phyloP scores from a whole-genome alignment of 2,797 vertebrate genomes.

The Smutsia gigantea region DNA sequence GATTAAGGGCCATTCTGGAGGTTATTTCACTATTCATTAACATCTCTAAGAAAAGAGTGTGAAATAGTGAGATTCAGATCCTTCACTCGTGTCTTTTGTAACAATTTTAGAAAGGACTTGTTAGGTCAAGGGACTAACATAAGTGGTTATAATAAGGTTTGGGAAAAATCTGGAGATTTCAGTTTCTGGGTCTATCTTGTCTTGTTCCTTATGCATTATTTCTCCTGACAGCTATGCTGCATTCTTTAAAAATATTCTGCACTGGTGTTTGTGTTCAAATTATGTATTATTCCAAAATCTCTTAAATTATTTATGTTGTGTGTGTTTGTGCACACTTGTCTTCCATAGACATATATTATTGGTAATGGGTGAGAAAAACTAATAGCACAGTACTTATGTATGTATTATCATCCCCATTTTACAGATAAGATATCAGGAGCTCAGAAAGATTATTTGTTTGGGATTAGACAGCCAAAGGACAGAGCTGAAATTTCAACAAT shows the following conservation, averaged over 20 bases:
- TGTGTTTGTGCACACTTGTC: background rate
- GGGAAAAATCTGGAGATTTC: background rate
- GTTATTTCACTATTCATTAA: constrained; percentile 15
- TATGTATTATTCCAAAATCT: background rate
- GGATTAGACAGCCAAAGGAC: background rate
- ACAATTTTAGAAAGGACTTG: background rate
- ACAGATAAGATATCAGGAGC: background rate
- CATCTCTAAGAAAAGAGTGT: constrained; percentile 17
- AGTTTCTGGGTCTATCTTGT: background rate
- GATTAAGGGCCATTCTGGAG: background rate
- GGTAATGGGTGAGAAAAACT: background rate
- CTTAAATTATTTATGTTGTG: background rate
- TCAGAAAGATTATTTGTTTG: background rate
- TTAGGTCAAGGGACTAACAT: background rate
- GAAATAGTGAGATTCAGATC: background rate
- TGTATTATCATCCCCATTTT: background rate
- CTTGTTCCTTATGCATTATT: background rate
- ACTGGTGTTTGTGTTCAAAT: background rate
- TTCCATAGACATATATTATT: background rate
- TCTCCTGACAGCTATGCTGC: background rate
- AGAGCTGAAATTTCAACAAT: background rate
- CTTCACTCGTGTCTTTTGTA: background rate
- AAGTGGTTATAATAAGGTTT: background rate
- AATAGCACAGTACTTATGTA: background rate
- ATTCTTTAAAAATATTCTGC: background rate